Evolutionary conservation across 2,888 invertebrate species (phyloP).

Genomic region (Digitonthophagus gazella): DNA sequence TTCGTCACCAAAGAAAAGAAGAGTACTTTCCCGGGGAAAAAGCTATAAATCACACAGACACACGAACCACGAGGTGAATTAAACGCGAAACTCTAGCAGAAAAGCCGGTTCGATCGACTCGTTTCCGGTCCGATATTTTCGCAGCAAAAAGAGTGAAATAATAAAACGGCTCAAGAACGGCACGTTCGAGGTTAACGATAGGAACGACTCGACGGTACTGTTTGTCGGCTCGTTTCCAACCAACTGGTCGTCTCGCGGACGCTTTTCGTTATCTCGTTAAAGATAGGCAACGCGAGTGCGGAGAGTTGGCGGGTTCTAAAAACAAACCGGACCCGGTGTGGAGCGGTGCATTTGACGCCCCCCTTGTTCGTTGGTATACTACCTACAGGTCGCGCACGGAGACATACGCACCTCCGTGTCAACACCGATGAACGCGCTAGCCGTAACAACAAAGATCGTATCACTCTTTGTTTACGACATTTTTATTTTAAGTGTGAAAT

Average conservation of each 20-base stretch:
- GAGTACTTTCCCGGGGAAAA: not conserved
- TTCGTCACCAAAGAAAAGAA: not conserved
- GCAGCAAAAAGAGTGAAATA: not conserved
- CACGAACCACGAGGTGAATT: not conserved
- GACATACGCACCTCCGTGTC: not conserved
- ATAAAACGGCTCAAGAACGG: not conserved
- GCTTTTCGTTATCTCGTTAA: not conserved
- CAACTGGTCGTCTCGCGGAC: not conserved
- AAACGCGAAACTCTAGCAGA: not conserved
- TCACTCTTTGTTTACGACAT: not conserved
- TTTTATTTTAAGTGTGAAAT: too few species aligned
- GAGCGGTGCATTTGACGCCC: too few species aligned
- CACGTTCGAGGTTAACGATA: not conserved
- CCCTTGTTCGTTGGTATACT: too few species aligned
- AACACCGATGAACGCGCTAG: not conserved
- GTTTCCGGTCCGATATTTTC: not conserved
- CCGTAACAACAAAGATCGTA: not conserved
- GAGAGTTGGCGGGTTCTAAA: not conserved
- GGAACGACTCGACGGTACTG: not conserved
- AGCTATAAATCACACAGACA: not conserved
- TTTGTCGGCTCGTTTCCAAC: not conserved
- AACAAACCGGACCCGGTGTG: not conserved
- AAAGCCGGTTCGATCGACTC: not conserved
- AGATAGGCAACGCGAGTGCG: not conserved
- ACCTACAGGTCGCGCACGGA: too few species aligned